phyloP scores from a whole-genome alignment of 1,140 invertebrate species.

The Dendrolimus punctatus region DNA sequence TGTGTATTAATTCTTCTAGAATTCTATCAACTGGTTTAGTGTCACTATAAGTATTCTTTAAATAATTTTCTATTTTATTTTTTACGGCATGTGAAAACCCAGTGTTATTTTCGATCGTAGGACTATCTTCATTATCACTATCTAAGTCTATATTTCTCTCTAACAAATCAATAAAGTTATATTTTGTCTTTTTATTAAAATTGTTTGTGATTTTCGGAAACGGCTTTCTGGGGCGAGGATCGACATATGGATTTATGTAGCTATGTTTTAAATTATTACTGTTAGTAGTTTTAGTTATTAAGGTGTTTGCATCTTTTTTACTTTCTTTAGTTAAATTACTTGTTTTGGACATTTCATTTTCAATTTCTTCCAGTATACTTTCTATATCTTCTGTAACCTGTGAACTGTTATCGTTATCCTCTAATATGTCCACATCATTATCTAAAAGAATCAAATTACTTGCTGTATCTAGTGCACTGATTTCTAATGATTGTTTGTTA shows the following conservation, averaged over 20 bases:
- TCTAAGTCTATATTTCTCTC: constrained; percentile 22
- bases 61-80: constrained; percentile 31
- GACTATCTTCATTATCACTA: constrained; percentile 16
- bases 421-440: not conserved
- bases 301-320: too few species aligned
- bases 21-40: not conserved
- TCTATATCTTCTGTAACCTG: constrained; percentile 34
- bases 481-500: too few species aligned
- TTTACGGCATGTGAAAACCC: constrained; percentile 40
- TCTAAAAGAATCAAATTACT: too few species aligned
- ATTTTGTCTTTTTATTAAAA: constrained; percentile 26
- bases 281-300: too few species aligned
- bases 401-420: constrained; percentile 18
- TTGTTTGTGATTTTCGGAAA: constrained; percentile 1
- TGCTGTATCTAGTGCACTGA: too few species aligned
- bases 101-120: constrained; percentile 10
- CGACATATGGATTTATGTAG: too few species aligned
- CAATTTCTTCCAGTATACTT: constrained; percentile 42
- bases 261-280: too few species aligned
- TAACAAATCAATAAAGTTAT: constrained; percentile 35
- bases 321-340: too few species aligned
- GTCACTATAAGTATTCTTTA: constrained; percentile 9
- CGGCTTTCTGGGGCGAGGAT: not conserved
- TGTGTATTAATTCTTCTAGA: constrained; percentile 4
- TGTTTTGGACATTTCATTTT: constrained; percentile 37